Percentiles rank a stretch among this genome's conserved stretches.
Conservation (phyloP, 2,113 vertebrate genomes). For the Spea bombifrons region DNA sequence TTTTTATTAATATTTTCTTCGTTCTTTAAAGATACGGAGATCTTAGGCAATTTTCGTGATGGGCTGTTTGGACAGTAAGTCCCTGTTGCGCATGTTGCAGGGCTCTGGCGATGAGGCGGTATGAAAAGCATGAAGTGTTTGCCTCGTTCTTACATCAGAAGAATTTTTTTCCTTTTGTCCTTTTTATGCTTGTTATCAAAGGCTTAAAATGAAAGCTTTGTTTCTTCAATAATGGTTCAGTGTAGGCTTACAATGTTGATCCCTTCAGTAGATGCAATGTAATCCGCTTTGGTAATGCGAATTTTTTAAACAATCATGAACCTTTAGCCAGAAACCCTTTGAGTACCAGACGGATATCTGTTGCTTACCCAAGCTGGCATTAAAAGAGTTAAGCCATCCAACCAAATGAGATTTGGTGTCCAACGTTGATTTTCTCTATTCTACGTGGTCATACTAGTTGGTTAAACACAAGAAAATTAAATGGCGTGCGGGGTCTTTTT, state of each 20-base stretch:
- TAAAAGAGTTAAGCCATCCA: too few species aligned
- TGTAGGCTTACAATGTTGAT: constrained; percentile 82
- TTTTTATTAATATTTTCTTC: constrained; percentile 46
- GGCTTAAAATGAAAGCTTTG: constrained; percentile 87
- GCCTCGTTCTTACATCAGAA: constrained; percentile 79
- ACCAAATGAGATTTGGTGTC: constrained; percentile 59
- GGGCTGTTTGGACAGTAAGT: constrained; percentile 60
- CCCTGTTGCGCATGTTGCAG: constrained; percentile 62
- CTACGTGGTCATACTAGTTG: constrained; percentile 61
- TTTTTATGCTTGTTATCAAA: constrained; percentile 80
- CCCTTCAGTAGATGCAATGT: constrained; percentile 78
- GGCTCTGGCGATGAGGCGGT: constrained; percentile 63
- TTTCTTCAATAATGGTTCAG: constrained; percentile 80
- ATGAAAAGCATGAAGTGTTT: constrained; percentile 76
- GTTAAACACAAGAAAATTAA: constrained; percentile 59
- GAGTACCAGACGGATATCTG: neutral
- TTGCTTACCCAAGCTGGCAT: too few species aligned
- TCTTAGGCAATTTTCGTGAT: constrained; percentile 63
- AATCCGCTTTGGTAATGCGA: constrained; percentile 85
- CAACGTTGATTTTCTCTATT: constrained; percentile 62
- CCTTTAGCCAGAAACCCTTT: constrained; percentile 54
- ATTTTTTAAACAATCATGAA: constrained; percentile 79
- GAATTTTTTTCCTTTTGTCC: constrained; percentile 80
- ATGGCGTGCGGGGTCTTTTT: constrained; percentile 58
- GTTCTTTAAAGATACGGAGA: constrained; percentile 56